phyloP scores from a whole-genome alignment of 92 coral and sea anemone species.

The Plumapathes pennacea region DNA sequence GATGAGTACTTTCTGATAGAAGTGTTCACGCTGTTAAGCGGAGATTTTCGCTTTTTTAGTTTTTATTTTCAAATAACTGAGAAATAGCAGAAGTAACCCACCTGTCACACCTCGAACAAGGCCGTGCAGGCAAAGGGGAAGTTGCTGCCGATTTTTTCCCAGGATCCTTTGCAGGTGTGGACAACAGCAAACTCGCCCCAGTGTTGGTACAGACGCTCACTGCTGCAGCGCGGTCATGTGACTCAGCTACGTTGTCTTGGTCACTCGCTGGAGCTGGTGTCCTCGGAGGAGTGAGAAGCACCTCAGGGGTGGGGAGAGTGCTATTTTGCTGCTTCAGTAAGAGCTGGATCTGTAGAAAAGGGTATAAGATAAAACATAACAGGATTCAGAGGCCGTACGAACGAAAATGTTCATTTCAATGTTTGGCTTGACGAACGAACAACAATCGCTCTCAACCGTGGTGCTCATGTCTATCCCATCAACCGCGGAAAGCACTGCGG shows the following conservation, averaged over 20 bases:
- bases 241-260: slow-evolving; percentile 4
- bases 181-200: slow-evolving; percentile 75
- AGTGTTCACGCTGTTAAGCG: too few species aligned
- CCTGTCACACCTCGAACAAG: background rate
- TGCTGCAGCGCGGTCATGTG: slow-evolving; percentile 14
- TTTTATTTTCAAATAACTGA: too few species aligned
- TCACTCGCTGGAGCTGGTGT: slow-evolving; percentile 40
- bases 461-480: too few species aligned
- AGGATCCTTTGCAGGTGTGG: slow-evolving; percentile 42
- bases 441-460: too few species aligned
- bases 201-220: slow-evolving; percentile 78
- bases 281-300: slow-evolving; percentile 64
- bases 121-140: slow-evolving; percentile 68
- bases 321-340: slow-evolving; percentile 54
- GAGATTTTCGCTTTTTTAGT: too few species aligned
- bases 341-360: slow-evolving; percentile 48
- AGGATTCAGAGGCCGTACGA: too few species aligned
- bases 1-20: too few species aligned
- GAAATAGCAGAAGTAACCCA: too few species aligned
- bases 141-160: slow-evolving; percentile 65
- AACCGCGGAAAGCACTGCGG: too few species aligned
- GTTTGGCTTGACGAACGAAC: too few species aligned
- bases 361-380: too few species aligned
- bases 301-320: slow-evolving; percentile 21
- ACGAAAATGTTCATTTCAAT: too few species aligned